These are phyloP conservation scores for Macheiramphus alcinus DNA, from an alignment of 2,113 vertebrate genomes.

Conservation along the genomic window DNA sequence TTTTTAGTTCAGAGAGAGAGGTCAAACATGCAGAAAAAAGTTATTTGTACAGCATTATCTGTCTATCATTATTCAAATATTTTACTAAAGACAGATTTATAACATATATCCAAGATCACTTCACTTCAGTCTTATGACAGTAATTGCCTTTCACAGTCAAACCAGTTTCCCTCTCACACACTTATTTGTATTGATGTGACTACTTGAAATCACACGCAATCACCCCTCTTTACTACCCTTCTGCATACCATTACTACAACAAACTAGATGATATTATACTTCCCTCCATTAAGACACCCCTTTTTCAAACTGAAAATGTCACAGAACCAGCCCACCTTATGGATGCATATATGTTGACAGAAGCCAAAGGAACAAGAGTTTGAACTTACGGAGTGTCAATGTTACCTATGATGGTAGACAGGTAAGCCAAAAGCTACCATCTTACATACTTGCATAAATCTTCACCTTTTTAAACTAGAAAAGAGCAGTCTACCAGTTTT, in stretches of 20 bases:
- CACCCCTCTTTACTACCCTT: neutral
- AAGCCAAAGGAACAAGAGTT: neutral
- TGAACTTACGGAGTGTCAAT: rapidly evolving
- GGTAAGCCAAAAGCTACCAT: neutral
- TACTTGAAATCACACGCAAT: neutral
- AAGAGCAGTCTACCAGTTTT: slow-evolving; percentile 77
- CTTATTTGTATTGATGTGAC: neutral
- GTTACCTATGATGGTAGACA: rapidly evolving
- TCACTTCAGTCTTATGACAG: neutral
- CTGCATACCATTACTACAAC: neutral
- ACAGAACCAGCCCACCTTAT: neutral
- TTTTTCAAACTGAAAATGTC: neutral
- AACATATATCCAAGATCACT: neutral
- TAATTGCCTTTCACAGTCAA: neutral
- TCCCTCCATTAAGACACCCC: neutral
- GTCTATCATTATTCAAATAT: neutral
- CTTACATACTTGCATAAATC: slow-evolving; percentile 60
- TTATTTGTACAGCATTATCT: neutral
- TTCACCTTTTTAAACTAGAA: slow-evolving; percentile 70
- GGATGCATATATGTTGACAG: neutral
- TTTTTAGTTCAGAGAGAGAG: neutral
- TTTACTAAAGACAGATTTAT: neutral
- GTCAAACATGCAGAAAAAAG: neutral
- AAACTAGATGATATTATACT: neutral
- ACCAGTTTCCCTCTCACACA: neutral